Conservation (phyloP, 2,888 invertebrate genomes). For the Lepetodrilus schrolli region DNA sequence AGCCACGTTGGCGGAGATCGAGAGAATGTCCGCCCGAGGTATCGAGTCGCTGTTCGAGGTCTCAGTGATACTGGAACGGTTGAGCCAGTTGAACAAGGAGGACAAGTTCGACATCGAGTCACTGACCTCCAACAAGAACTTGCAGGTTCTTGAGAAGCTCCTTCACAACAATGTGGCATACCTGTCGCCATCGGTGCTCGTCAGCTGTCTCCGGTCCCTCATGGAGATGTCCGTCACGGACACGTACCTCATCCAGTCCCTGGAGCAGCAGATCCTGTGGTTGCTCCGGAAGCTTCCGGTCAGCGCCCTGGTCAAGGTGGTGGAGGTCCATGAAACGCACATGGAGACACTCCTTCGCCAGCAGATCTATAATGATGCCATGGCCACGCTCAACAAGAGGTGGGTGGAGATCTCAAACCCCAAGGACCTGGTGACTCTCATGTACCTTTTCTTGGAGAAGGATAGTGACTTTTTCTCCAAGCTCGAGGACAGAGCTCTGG, state of each 20-base stretch:
- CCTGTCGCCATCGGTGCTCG: conserved; percentile 27
- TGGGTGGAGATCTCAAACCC: conserved; percentile 42
- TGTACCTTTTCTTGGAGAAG: conserved; percentile 33
- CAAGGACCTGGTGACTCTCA: conserved; percentile 38
- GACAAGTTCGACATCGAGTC: not conserved
- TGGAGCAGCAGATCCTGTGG: conserved; percentile 38
- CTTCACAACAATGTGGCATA: conserved; percentile 30
- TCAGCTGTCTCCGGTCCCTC: conserved; percentile 31
- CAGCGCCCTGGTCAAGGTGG: conserved; percentile 17
- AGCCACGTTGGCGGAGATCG: not conserved
- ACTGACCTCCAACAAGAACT: not conserved
- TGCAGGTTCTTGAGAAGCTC: not conserved
- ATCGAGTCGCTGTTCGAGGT: not conserved
- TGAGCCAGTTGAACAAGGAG: not conserved
- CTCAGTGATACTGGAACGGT: not conserved
- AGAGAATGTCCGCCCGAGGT: not conserved
- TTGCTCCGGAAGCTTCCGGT: conserved; percentile 33
- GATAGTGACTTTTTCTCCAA: conserved; percentile 18
- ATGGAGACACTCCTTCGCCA: conserved; percentile 34
- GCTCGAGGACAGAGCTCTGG: conserved; percentile 40
- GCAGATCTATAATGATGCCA: conserved; percentile 22
- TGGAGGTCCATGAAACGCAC: conserved; percentile 34
- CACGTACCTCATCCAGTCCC: conserved; percentile 34
- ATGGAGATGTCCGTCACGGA: conserved; percentile 33
- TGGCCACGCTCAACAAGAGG: conserved; percentile 26